Conservation (phyloP, 2,888 invertebrate species). For the Nineta flava region DNA sequence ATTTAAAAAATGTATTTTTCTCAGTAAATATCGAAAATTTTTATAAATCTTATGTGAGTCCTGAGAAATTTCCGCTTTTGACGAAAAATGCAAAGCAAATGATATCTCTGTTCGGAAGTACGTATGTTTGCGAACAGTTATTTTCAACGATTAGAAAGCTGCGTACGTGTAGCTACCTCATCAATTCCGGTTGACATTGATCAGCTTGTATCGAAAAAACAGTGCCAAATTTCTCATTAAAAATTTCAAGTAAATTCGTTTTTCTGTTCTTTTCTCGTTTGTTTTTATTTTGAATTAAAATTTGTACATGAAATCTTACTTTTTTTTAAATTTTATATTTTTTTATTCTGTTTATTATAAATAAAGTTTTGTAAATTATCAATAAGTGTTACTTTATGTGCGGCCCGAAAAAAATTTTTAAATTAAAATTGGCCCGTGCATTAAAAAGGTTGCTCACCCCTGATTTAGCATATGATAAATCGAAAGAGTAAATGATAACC, state of each 20-base stretch:
- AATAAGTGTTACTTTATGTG: background rate
- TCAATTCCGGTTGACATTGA: conserved; percentile 4
- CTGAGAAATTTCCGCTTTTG: conserved; percentile 7
- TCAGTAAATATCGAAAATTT: conserved; percentile 9
- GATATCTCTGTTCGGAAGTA: conserved; percentile 10
- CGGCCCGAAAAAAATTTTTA: background rate
- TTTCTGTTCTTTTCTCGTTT: too few relatives aligned
- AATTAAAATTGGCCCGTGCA: background rate
- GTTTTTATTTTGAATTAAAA: background rate
- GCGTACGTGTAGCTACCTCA: conserved; percentile 11
- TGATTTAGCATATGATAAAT: background rate
- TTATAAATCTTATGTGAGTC: conserved; percentile 10
- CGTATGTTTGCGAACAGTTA: conserved; percentile 11
- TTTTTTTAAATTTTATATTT: too few relatives aligned
- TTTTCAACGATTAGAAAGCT: conserved; percentile 10
- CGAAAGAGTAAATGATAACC: too few relatives aligned
- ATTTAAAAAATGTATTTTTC: conserved; percentile 9
- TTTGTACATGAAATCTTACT: too few relatives aligned
- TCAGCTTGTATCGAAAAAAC: conserved; percentile 6
- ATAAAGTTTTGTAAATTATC: too few relatives aligned
- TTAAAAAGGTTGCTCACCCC: background rate
- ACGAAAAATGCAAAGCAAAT: background rate
- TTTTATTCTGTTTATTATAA: background rate
- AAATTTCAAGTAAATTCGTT: conserved; percentile 7
- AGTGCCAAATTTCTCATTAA: conserved; percentile 11